Percentiles rank a stretch among this genome's conserved stretches.
Conservation (phyloP, 1,140 invertebrate species). For the Tetraneura akinire region DNA sequence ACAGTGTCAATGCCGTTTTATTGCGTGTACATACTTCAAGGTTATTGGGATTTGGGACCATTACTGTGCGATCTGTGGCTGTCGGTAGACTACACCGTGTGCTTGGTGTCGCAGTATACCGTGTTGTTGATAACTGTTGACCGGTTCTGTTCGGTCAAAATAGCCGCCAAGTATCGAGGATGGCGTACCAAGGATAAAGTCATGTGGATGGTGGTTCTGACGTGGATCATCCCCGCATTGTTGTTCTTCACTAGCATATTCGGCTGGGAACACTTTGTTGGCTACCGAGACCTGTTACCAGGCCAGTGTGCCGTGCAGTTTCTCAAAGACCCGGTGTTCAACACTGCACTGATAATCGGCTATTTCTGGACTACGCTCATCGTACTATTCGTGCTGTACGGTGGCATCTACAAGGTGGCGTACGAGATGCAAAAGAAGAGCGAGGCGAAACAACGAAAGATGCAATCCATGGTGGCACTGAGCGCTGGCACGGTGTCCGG, state of each 20-base stretch:
- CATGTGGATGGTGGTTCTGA: slow-evolving; percentile 91
- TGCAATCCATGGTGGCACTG: slow-evolving; percentile 89
- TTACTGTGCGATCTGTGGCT: slow-evolving; percentile 98
- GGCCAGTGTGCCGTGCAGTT: slow-evolving; percentile 97
- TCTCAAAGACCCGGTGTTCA: slow-evolving; percentile 95
- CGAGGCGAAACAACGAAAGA: slow-evolving; percentile 89
- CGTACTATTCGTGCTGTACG: slow-evolving; percentile 91
- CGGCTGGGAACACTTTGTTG: slow-evolving; percentile 98
- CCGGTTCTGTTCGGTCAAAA: slow-evolving; percentile 98
- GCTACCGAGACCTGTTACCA: slow-evolving; percentile 81
- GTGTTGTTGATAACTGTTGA: slow-evolving; percentile 98
- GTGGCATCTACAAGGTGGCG: slow-evolving; percentile 97
- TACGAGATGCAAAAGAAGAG: slow-evolving; percentile 98
- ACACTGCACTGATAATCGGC: slow-evolving; percentile 94
- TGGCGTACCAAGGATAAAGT: slow-evolving; percentile 95
- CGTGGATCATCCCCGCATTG: slow-evolving; percentile 95
- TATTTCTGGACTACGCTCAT: slow-evolving; percentile 98
- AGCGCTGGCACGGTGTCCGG: slow-evolving; percentile 84
- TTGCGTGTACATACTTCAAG: slow-evolving; percentile 92
- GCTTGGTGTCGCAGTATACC: slow-evolving; percentile 98
- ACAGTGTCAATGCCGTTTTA: slow-evolving; percentile 94
- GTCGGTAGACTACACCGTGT: slow-evolving; percentile 98
- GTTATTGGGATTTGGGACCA: slow-evolving; percentile 95
- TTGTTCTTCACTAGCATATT: slow-evolving; percentile 99
- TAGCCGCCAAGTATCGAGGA: slow-evolving; percentile 93